Evolutionary conservation across 2,797 vertebrate species (phyloP).

Genomic region (Gallinago nigripennis): DNA sequence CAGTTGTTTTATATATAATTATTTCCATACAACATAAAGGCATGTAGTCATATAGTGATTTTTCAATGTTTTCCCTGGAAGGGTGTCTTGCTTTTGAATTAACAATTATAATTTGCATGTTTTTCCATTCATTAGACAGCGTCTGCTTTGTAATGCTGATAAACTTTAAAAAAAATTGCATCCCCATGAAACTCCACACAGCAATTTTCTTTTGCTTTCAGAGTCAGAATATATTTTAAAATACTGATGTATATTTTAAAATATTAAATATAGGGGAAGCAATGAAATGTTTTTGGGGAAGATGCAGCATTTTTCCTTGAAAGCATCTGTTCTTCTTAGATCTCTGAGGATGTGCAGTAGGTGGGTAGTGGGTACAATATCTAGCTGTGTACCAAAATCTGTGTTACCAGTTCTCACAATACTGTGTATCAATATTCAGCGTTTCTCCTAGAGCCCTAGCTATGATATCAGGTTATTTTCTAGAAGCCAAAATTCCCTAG

Average conservation of each 20-base stretch:
- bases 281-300: background rate
- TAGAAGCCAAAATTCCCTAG: background rate
- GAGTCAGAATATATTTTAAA: background rate
- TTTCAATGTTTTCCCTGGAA: background rate
- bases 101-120: background rate
- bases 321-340: background rate
- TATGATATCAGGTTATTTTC: background rate
- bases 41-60: background rate
- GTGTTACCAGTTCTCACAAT: background rate
- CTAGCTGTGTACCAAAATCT: background rate
- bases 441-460: background rate
- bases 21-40: background rate
- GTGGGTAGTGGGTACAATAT: background rate
- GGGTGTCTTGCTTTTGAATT: background rate
- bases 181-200: background rate
- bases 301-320: background rate
- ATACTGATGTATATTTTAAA: background rate
- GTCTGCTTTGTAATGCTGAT: background rate
- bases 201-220: background rate
- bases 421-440: background rate
- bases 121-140: background rate
- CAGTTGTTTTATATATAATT: background rate
- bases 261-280: too few species aligned
- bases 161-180: background rate
- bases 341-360: background rate